Percentiles rank a stretch among this genome's conserved stretches.
Conservation (phyloP, 2,797 vertebrate species). For the Anguilla anguilla region DNA sequence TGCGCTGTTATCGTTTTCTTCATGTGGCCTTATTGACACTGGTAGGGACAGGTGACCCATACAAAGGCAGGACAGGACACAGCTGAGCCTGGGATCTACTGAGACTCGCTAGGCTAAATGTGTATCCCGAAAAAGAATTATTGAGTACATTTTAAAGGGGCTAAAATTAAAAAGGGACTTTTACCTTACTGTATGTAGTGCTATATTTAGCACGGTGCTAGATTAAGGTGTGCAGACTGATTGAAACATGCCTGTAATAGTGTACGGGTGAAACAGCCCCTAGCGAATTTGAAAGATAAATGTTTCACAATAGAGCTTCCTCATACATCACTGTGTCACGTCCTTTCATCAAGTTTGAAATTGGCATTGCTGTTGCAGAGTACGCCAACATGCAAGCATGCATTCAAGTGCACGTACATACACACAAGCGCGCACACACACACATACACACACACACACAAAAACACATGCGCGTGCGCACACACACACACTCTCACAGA, state of each 20-base stretch:
- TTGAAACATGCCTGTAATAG: background rate
- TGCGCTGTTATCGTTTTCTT: background rate
- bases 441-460: background rate
- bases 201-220: background rate
- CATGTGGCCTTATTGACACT: background rate
- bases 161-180: background rate
- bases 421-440: background rate
- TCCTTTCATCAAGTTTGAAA: conserved; percentile 4
- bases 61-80: background rate
- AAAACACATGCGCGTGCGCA: background rate
- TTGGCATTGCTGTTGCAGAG: background rate
- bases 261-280: background rate
- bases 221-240: background rate
- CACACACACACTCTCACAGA: background rate
- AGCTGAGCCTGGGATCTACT: background rate
- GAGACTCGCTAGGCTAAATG: background rate
- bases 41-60: background rate
- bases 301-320: conserved; percentile 10
- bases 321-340: conserved; percentile 16
- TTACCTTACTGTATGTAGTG: background rate
- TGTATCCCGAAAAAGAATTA: background rate
- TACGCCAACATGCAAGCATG: background rate
- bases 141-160: background rate
- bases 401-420: background rate
- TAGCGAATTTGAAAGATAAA: conserved; percentile 17